These are phyloP conservation scores for Acropora tenuis DNA, from an alignment of 64 coral and sea anemone genomes.

Conservation along the genomic window DNA sequence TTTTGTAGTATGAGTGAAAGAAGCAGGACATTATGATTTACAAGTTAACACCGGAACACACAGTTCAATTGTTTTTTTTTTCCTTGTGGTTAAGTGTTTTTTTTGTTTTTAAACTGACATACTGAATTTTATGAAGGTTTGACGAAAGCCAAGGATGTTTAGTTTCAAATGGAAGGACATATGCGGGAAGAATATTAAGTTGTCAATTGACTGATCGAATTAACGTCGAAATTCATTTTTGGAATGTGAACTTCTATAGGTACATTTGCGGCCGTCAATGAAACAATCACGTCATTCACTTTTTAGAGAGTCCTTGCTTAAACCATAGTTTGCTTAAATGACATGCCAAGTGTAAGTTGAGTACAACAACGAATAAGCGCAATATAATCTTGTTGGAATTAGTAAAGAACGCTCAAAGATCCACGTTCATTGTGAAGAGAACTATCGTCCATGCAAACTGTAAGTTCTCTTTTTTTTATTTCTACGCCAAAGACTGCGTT, in stretches of 20 bases:
- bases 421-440: conserved; percentile 3
- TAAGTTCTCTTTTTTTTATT: background rate
- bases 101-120: too few relatives aligned
- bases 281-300: background rate
- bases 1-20: too few relatives aligned
- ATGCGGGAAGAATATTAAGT: background rate
- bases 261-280: background rate
- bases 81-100: too few relatives aligned
- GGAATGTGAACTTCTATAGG: background rate
- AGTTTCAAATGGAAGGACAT: background rate
- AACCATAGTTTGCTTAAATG: background rate
- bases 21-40: too few relatives aligned
- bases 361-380: background rate
- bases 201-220: background rate
- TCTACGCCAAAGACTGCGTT: background rate
- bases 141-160: background rate
- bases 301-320: too few relatives aligned
- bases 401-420: background rate
- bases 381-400: conserved; percentile 17
- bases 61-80: too few relatives aligned
- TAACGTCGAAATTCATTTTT: background rate
- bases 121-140: background rate
- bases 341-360: background rate
- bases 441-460: background rate
- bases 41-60: too few relatives aligned